Evolutionary conservation across 1,140 invertebrate species (phyloP).

Genomic region (Brachionus plicatilis): DNA sequence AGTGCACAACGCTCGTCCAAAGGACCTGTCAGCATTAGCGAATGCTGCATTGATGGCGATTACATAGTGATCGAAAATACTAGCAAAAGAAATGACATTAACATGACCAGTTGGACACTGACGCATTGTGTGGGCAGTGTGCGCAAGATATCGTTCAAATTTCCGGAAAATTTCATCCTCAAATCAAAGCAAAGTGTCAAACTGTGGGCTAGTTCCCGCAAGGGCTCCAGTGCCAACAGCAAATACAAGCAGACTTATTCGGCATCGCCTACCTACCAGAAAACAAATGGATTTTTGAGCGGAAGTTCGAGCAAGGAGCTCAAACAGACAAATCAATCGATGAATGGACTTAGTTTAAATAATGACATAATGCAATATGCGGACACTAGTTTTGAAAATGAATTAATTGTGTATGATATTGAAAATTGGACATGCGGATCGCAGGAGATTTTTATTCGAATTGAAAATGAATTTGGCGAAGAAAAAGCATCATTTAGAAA

Average conservation of each 20-base stretch:
- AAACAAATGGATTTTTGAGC: background rate
- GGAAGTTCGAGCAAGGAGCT: background rate
- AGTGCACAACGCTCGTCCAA: conserved; percentile 56
- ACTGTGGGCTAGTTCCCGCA: conserved; percentile 28
- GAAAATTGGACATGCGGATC: conserved; percentile 40
- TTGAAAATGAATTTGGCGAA: conserved; percentile 39
- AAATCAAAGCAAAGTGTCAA: conserved; percentile 38
- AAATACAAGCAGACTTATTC: background rate
- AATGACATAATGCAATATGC: background rate
- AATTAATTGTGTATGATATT: conserved; percentile 36
- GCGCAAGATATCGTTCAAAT: conserved; percentile 32
- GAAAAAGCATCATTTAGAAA: conserved; percentile 39
- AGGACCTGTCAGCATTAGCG: conserved; percentile 56
- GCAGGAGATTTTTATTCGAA: conserved; percentile 39
- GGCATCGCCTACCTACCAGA: background rate
- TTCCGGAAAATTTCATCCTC: conserved; percentile 38
- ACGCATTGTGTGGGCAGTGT: conserved; percentile 39
- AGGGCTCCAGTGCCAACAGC: background rate
- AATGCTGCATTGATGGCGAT: conserved; percentile 58
- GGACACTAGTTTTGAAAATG: conserved; percentile 34
- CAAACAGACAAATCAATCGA: conserved; percentile 1
- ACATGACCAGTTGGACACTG: conserved; percentile 34
- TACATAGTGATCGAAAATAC: conserved; percentile 58
- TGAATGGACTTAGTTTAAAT: conserved; percentile 18
- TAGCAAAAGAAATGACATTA: conserved; percentile 45